Percentiles rank a stretch among this genome's conserved stretches.
phyloP scores from a whole-genome alignment of 2,113 vertebrate species.

The Parus major region DNA sequence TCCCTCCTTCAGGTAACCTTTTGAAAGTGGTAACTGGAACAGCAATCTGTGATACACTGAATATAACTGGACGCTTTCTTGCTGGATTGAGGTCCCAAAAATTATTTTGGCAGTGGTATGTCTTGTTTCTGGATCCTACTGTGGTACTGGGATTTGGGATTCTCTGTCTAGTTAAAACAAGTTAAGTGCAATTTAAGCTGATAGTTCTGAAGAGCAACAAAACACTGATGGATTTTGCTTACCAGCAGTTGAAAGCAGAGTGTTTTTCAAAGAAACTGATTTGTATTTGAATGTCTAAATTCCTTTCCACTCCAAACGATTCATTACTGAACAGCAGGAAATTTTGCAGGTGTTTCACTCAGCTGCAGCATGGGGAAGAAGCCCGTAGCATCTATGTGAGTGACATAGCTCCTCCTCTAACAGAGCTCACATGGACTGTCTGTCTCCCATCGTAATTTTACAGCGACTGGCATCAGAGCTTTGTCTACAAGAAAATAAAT shows the following conservation, averaged over 20 bases:
- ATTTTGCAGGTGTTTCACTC: background rate
- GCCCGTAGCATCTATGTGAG: fast-evolving
- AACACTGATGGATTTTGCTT: background rate
- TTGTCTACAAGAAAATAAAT: background rate
- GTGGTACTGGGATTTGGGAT: background rate
- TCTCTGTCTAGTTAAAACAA: background rate
- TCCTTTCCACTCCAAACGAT: background rate
- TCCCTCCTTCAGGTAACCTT: background rate
- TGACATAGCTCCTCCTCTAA: background rate
- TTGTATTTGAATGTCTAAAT: background rate
- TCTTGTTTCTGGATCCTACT: background rate
- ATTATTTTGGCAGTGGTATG: background rate
- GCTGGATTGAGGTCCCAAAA: background rate
- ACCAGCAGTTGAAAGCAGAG: background rate
- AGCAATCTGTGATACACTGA: background rate
- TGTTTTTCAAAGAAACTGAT: background rate
- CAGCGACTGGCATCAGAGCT: background rate
- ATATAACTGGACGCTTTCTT: background rate
- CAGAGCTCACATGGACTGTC: background rate
- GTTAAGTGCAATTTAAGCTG: background rate
- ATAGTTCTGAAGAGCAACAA: background rate
- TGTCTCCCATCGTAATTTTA: background rate
- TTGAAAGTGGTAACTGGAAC: background rate
- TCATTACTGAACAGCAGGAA: background rate
- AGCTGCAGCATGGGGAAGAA: background rate